Base-by-base conservation (phyloP, 2,113 vertebrate genomes). In the Cinclus mexicanus region DNA sequence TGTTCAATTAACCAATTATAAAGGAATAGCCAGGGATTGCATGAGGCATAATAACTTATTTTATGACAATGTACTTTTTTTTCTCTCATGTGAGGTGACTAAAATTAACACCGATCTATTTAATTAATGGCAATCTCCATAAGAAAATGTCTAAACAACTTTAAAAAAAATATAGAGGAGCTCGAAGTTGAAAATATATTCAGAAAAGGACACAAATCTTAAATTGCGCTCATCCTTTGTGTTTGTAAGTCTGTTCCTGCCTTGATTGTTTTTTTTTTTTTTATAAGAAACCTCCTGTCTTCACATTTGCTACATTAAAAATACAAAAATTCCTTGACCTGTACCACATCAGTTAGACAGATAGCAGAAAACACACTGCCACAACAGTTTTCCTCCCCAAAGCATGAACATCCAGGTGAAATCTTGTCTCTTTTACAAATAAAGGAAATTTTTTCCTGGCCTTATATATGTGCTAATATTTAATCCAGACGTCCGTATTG, bases 331-430 rank as follows among this genome's bases (percentile, higher is more conserved):
- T 90, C 12, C 20, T 85, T 76, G 22, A 44, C 19, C 4, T 33
- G 14, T 49, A 15, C 17, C 9, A 49, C n/a, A 37, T 68, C 23
- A 56, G 4, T 22, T 69, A 49, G 21, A 26, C 0, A 0, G 10
- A 17, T 22, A 82, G 52, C 22, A 59, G 11, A 29, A 31, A 85
- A 22, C 9, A 64, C 10, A 47, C 67, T 70, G 14, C 10, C n/a
- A 67, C 28, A 80, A 56, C 18, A 9, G 6, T 63, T 74, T 80
- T 74, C 9, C 9, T 61, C 28, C 3, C 3, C 5, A 55, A 70
- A 55, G 13, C 7, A 11, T 79, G 42, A 77, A 24, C 14, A 50
- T 31, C 5, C 33, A 67, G 52, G 35, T 75, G 52, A 91, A 79
- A 83, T 59, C 14, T 35, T 75, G 55, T 1, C 8, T 87, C 5